phyloP scores from a whole-genome alignment of 2,113 vertebrate genomes.

The Chinchilla lanigera region DNA sequence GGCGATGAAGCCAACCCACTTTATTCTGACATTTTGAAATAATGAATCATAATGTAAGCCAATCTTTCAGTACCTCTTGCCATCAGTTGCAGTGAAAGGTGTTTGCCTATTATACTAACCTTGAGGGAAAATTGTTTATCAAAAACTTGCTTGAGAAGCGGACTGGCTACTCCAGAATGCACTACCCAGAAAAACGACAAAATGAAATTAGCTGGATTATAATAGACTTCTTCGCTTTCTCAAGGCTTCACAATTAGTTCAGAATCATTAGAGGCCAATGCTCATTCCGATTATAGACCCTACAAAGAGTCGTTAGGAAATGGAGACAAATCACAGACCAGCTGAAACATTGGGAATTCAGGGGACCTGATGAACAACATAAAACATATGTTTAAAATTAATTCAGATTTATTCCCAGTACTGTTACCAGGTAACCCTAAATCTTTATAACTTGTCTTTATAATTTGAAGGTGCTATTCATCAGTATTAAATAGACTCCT shows the following conservation, averaged over 20 bases:
- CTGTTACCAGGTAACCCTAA: not conserved
- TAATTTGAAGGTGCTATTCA: not conserved
- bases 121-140: slow-evolving; percentile 63
- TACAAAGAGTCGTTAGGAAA: not conserved
- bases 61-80: slow-evolving; percentile 55
- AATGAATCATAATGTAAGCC: slow-evolving; percentile 39
- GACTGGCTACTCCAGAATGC: slow-evolving; percentile 16
- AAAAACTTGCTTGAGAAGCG: slow-evolving; percentile 63
- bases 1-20: slow-evolving; percentile 47
- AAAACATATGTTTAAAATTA: not conserved
- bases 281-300: slow-evolving; percentile 42
- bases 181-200: slow-evolving; percentile 55
- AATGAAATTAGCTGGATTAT: slow-evolving; percentile 53
- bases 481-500: not conserved
- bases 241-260: slow-evolving; percentile 41
- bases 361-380: not conserved
- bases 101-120: slow-evolving; percentile 72
- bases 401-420: not conserved
- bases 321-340: slow-evolving; percentile 6
- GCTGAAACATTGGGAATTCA: not conserved
- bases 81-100: slow-evolving; percentile 61
- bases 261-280: not conserved
- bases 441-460: not conserved
- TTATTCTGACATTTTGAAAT: slow-evolving; percentile 79
- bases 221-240: slow-evolving; percentile 31